phyloP scores from a whole-genome alignment of 1,140 invertebrate genomes.

The Ylistrum balloti region DNA sequence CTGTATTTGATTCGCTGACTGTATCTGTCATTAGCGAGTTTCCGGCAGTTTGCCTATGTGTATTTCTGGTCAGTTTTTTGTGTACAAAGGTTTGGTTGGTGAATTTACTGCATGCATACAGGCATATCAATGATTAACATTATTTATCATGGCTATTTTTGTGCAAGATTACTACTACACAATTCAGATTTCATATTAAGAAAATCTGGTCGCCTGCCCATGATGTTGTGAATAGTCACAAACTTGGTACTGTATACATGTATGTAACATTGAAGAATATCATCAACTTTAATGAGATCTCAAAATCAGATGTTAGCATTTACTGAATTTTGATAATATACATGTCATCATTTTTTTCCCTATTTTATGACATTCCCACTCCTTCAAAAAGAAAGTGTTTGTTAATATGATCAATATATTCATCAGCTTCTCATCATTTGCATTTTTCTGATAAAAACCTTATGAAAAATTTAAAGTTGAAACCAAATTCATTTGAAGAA shows the following conservation, averaged over 20 bases:
- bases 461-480: no score
- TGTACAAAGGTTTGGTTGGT: background rate
- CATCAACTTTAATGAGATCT: background rate
- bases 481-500: no score
- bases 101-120: constrained; percentile 15
- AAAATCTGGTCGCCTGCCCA: background rate
- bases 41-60: background rate
- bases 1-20: background rate
- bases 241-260: background rate
- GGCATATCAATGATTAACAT: background rate
- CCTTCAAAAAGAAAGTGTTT: background rate
- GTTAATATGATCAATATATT: background rate
- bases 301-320: background rate
- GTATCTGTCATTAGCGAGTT: background rate
- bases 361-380: background rate
- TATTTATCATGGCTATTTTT: constrained; percentile 24
- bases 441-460: no score
- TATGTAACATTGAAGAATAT: background rate
- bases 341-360: background rate
- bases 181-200: background rate
- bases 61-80: background rate
- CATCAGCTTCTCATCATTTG: no score
- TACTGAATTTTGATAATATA: background rate
- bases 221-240: background rate
- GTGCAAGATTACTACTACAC: background rate